Evolutionary conservation across 2,888 invertebrate species (phyloP).

Genomic region (Latrodectus elegans): DNA sequence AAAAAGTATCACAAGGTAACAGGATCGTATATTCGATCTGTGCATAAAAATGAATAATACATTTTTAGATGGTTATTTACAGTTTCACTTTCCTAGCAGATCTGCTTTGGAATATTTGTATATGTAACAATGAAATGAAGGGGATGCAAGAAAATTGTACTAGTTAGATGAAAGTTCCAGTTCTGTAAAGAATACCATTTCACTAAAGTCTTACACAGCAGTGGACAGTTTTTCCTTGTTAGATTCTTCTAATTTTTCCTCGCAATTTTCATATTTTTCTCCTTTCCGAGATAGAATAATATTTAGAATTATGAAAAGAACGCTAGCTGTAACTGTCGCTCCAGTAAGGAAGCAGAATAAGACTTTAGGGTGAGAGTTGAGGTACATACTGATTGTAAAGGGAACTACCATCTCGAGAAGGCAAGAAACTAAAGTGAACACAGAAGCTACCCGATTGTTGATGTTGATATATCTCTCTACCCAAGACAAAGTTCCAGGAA

Average conservation of each 20-base stretch:
- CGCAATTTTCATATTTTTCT: slow-evolving; percentile 37
- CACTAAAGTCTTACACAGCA: neutral
- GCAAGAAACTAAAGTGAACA: slow-evolving; percentile 75
- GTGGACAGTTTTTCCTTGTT: no score
- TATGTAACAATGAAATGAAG: slow-evolving; percentile 18
- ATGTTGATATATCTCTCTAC: slow-evolving; percentile 75
- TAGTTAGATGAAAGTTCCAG: neutral
- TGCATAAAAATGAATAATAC: neutral
- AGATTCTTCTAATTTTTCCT: neutral
- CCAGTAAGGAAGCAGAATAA: slow-evolving; percentile 75
- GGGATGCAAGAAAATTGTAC: neutral
- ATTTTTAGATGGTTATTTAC: slow-evolving; percentile 17
- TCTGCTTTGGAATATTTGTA: neutral
- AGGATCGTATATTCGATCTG: neutral
- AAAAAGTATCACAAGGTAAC: slow-evolving; percentile 17
- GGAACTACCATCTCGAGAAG: slow-evolving; percentile 75
- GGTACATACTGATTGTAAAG: slow-evolving; percentile 72
- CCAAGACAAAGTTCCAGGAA: slow-evolving; percentile 76
- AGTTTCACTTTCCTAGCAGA: neutral
- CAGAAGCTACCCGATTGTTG: slow-evolving; percentile 75
- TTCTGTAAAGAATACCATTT: neutral
- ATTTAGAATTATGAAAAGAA: slow-evolving; percentile 41
- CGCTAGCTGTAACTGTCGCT: slow-evolving; percentile 28
- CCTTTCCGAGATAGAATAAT: slow-evolving; percentile 46
- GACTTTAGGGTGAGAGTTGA: slow-evolving; percentile 73